Evolutionary conservation across 2,888 invertebrate genomes (phyloP), one percentile per base, ranked within the genome.

Genomic region (Idaea dimidiata): DNA sequence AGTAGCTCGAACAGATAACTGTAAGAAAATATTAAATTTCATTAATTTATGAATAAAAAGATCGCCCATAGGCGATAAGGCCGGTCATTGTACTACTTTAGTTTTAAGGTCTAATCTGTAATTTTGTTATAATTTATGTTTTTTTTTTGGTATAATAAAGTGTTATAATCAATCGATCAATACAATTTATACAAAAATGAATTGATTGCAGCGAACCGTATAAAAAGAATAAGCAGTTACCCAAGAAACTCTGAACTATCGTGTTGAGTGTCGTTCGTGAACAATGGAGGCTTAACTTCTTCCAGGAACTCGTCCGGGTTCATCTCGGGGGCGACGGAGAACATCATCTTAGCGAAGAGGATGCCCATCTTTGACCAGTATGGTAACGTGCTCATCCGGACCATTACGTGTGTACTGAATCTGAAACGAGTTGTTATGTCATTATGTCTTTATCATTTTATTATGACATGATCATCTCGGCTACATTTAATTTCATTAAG

Each of bases 171-270:
- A n/a, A n/a, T n/a, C n/a, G n/a, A n/a, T n/a, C n/a, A n/a, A n/a
- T n/a, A n/a, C n/a, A n/a, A n/a, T n/a, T n/a, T n/a, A n/a, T n/a
- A n/a, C n/a, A n/a, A n/a, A n/a, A n/a, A n/a, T n/a, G n/a, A n/a
- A n/a, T n/a, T n/a, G n/a, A n/a, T n/a, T n/a, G n/a, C n/a, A n/a
- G n/a, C n/a, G n/a, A n/a, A n/a, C n/a, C n/a, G n/a, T n/a, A n/a
- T n/a, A n/a, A n/a, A n/a, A n/a, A n/a, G n/a, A n/a, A 24, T 24
- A 24, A 43, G 7, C 43, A 43, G 10, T 87, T 93, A 96, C 86
- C 96, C 95, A 62, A 97, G 88, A 86, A 97, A 97, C 86, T 97
- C 97, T 0, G 97, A 97, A 84, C 97, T 97, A 76, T 97, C 97
- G 77, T 98, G 97, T 76, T 98, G 97, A 68, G 95, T 94, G 16